Base-by-base conservation (phyloP, 2,113 vertebrate species). In the Ceyx cyanopectus region DNA sequence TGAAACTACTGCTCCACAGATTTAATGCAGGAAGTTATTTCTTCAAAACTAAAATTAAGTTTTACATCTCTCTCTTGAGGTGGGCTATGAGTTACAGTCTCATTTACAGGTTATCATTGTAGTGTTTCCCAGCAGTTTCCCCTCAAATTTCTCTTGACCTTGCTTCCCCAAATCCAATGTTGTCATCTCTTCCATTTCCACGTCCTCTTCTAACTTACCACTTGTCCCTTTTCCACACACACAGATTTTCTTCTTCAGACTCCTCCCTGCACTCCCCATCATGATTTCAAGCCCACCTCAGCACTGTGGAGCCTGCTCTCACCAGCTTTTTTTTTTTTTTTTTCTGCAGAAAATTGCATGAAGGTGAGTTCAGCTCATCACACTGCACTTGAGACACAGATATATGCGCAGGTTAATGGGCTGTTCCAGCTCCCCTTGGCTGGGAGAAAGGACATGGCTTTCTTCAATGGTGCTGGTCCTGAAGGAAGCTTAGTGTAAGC, bases 311-410 rank as follows among this genome's bases (percentile, higher is more conserved):
- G 23, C 54, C 29, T 17, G 19, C 16, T 51, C 61, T 60, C 24
- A 65, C 1, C n/a, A 80, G 10, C 9, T 57, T 32, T 40, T 6
- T 73, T 6, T 32, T 32, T 32, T 10, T 41, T 32, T 61, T 66
- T 86, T 74, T 74, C 46, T 72, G 30, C n/a, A 41, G 30, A 66
- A 29, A 21, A 60, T 23, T 2, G 1, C 10, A 34, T 20, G 6
- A 48, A 24, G 45, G 26, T 0, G 1, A 63, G 15, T 48, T 89
- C 48, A 70, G 34, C 46, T 53, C 8, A 32, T 62, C 65, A 26
- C 45, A 18, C 4, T 1, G 11, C 19, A 12, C 10, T 12, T 8
- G 11, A 17, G 3, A 4, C 23, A 5, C 19, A 70, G 12, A 8
- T 84, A 58, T 40, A 17, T 86, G 22, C 54, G 5, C 12, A 13